phyloP scores from a whole-genome alignment of 2,797 vertebrate species.

The Chelidonichthys spinosus region DNA sequence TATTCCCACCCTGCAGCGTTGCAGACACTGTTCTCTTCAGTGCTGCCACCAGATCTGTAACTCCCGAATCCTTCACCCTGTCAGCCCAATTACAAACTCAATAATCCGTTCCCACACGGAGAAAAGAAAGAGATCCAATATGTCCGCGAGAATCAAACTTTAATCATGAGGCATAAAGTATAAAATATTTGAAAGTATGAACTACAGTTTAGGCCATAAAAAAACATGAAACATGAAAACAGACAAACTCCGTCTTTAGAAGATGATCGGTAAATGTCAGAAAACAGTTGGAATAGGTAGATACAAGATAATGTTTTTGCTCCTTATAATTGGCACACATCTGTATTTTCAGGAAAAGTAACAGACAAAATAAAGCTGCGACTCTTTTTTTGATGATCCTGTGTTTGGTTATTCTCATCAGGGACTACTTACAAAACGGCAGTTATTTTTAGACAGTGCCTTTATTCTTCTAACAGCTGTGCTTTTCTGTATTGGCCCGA shows the following conservation, averaged over 20 bases:
- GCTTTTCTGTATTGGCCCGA: no score
- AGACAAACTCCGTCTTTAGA: no score
- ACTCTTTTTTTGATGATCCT: no score
- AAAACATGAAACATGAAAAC: background rate
- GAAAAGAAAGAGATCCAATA: background rate
- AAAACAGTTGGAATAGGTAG: background rate
- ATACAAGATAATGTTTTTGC: no score
- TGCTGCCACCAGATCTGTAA: background rate
- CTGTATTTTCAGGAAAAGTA: no score
- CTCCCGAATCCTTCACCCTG: constrained; percentile 16
- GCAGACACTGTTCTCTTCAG: background rate
- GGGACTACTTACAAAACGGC: no score
- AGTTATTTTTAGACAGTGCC: no score
- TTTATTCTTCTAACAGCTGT: no score
- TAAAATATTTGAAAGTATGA: background rate
- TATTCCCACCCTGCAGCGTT: constrained; percentile 16
- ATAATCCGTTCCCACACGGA: background rate
- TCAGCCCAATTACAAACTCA: constrained; percentile 27
- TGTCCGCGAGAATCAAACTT: background rate
- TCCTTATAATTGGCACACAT: no score
- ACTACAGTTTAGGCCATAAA: background rate
- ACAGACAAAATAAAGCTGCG: no score
- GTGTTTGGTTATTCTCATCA: background rate
- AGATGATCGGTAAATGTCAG: background rate
- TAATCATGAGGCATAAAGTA: background rate